A percentile compares a stretch with the other conserved stretches of the same genome.
These are phyloP conservation scores for Halichoerus grypus DNA, from an alignment of 2,113 vertebrate species.

Conservation along the genomic window DNA sequence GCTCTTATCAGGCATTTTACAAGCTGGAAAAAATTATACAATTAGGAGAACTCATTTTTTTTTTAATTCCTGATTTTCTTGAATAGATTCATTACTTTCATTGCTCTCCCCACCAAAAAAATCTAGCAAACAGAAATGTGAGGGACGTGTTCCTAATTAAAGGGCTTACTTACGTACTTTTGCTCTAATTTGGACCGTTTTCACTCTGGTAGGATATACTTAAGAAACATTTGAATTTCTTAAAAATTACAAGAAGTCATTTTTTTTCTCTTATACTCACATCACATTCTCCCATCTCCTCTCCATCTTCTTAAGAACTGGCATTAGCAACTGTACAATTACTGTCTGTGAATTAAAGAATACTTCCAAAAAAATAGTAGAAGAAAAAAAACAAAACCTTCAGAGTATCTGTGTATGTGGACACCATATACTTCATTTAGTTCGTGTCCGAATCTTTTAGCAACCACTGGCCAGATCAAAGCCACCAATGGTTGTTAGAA, in stretches of 20 bases:
- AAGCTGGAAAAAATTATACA: slow-evolving; percentile 41
- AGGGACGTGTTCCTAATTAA: background rate
- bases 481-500: slow-evolving; percentile 67
- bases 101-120: background rate
- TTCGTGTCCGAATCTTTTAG: slow-evolving; percentile 38
- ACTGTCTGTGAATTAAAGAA: slow-evolving; percentile 59
- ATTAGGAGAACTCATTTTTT: slow-evolving; percentile 31
- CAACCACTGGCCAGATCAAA: slow-evolving; percentile 71
- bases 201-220: background rate
- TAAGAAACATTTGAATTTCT: slow-evolving; percentile 50
- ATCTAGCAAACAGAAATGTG: background rate
- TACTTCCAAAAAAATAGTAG: slow-evolving; percentile 75
- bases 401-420: slow-evolving; percentile 66
- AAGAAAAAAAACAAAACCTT: slow-evolving; percentile 75
- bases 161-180: background rate
- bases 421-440: background rate
- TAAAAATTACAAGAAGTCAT: background rate
- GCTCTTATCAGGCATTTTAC: slow-evolving; percentile 17
- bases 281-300: background rate
- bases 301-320: background rate
- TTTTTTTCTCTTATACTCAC: background rate
- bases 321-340: background rate
- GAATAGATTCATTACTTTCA: slow-evolving; percentile 53
- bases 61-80: slow-evolving; percentile 27
- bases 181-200: background rate